Evolutionary conservation across 2,113 vertebrate species (phyloP), one percentile per base, ranked within the genome.

Genomic region (Poeciliopsis retropinna): DNA sequence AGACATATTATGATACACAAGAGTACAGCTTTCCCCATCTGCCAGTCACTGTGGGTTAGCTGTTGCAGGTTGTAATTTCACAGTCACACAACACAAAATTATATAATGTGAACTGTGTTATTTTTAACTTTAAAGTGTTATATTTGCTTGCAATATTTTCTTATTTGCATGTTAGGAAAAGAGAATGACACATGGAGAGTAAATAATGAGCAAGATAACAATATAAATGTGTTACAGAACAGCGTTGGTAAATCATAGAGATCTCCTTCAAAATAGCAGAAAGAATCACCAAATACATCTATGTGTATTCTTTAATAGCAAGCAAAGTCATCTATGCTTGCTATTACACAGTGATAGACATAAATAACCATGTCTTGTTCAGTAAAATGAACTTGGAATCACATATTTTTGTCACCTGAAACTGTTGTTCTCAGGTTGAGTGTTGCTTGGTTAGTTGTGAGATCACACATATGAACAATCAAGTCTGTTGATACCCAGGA

Each of bases 161-260:
- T 41, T 57, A 64, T n/a, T 61, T 31, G 70, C 61, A 31, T 32
- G 15, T 25, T 60, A 9, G 54, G 17, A 22, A 73, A 19, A 28
- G 78, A 73, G 17, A 47, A 17, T 47, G 44, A 19, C 13, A 41
- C 39, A 41, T 41, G 14, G 4, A 41, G 3, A 41, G 39, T 41
- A 47, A 19, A 75, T 86, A 91, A 87, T 85, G 80, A 87, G 80
- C 65, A 68, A 67, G 73, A 77, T 75, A 73, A 75, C 60, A 62
- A 30, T 31, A 64, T 39, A 60, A 51, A 51, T 61, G 5, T 62
- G n/a, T 30, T 68, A 57, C 29, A 75, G 15, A 63, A 37, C 2
- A 68, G 78, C 29, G 65, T 63, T 60, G 44, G 30, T 62, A 77
- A 64, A 73, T n/a, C 5, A 71, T 54, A 60, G 19, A 5, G n/a